Conservation (phyloP, 2,888 invertebrate genomes). For the Notocelia uddmanniana region DNA sequence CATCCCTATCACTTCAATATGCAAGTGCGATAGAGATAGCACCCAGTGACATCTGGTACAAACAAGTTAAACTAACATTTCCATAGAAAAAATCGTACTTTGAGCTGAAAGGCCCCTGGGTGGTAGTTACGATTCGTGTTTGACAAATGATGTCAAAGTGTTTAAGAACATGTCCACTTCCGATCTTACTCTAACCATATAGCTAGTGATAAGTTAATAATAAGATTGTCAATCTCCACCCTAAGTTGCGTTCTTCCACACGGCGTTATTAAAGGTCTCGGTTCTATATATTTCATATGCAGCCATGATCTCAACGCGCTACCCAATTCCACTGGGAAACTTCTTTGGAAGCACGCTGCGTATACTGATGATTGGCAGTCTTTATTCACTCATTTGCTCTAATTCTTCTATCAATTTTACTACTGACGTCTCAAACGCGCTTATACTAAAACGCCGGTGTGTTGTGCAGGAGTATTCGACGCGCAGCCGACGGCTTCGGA, state of each 20-base stretch:
- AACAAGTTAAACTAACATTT: too few species aligned
- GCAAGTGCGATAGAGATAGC: too few species aligned
- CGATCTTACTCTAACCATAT: slow-evolving; percentile 1
- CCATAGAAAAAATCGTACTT: too few species aligned
- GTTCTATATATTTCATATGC: not conserved
- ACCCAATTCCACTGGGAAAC: too few species aligned
- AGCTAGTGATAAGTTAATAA: not conserved
- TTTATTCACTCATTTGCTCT: slow-evolving; percentile 3
- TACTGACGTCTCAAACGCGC: too few species aligned
- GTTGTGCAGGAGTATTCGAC: slow-evolving; percentile 88
- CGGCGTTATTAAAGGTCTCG: not conserved
- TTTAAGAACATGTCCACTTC: slow-evolving; percentile 23
- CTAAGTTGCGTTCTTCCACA: not conserved
- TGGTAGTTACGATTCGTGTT: not conserved
- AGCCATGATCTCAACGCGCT: not conserved
- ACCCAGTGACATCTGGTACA: too few species aligned
- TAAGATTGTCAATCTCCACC: too few species aligned
- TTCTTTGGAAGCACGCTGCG: too few species aligned
- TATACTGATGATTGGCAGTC: not conserved
- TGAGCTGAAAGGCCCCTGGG: too few species aligned
- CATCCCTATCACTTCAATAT: too few species aligned
- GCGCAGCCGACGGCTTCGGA: slow-evolving; percentile 94
- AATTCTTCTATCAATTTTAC: not conserved
- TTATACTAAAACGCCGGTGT: not conserved
- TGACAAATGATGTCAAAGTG: not conserved